Base-by-base conservation (phyloP, 2,888 invertebrate genomes). In the Pterostichus madidus region DNA sequence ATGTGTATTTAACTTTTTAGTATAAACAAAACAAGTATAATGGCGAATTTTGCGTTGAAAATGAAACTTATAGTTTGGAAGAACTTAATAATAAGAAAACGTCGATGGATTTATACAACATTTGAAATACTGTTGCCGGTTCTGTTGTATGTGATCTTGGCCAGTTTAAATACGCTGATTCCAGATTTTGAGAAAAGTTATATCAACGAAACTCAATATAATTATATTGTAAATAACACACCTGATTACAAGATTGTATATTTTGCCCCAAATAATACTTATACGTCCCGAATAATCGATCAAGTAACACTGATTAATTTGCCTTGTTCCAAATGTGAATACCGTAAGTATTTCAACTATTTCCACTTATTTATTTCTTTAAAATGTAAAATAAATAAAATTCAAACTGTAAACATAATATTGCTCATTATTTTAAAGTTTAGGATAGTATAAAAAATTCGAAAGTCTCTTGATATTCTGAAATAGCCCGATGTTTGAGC, bases 21-120 rank as follows among this genome's bases (percentile, higher is more conserved):
- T 24, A 11, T 31, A 59, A 59, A 59, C 59, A 35, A 32, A n/a
- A 35, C 13, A 5, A 24, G 10, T 13, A 64, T 6, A n/a, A 85
- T 85, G 85, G 53, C 84, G 3, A 84, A 85, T 5, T 56, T 86
- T 17, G 84, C 80, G 76, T 84, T 85, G 71, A 86, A 88, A 85
- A 83, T 89, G n/a, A 86, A 86, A 76, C 86, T 89, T 24, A 85
- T 89, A 11, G 59, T 88, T 61, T 90, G 89, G 89, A 89, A 90
- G 80, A 89, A 89, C 80, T 85, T 85, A 0, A 85, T 87, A 10
- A 88, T 89, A 31, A 85, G 90, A 64, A 88, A 87, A 84, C 86
- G 88, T 11, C 89, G 89, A 84, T 89, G 87, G 86, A 83, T 89
- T 17, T 85, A 89, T 83, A 88, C 89, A 11, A 77, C 87, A 44